phyloP scores from a whole-genome alignment of 2,888 invertebrate species.

The Parnassius mnemosyne region DNA sequence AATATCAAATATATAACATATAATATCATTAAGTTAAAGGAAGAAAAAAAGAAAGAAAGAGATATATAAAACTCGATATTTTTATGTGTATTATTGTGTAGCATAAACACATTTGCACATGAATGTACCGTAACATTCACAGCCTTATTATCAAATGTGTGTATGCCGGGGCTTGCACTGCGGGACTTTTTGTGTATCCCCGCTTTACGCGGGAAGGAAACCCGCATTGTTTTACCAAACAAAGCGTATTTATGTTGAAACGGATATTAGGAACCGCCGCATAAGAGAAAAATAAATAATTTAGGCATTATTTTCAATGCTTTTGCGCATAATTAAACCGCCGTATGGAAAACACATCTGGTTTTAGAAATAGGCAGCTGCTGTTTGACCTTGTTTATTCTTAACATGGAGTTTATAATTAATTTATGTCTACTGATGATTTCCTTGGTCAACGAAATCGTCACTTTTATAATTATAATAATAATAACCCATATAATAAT shows the following conservation, averaged over 20 bases:
- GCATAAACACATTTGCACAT: constrained; percentile 4
- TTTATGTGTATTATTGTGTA: no score
- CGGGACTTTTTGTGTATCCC: constrained; percentile 16
- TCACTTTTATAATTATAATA: no score
- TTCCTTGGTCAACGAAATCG: no score
- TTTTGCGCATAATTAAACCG: not conserved
- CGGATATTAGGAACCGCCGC: constrained; percentile 15
- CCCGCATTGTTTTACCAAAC: constrained; percentile 21
- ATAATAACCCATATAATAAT: no score
- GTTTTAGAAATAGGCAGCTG: constrained; percentile 1
- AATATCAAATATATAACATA: no score
- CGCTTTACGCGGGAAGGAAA: constrained; percentile 7
- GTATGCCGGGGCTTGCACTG: constrained; percentile 13
- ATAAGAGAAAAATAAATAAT: constrained; percentile 5
- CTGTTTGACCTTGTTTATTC: not conserved
- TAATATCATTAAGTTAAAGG: no score
- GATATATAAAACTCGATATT: no score
- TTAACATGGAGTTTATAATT: no score
- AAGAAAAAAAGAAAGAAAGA: no score
- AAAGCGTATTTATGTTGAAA: constrained; percentile 14
- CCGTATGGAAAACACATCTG: not conserved
- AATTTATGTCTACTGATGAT: no score
- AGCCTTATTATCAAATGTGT: constrained; percentile 17
- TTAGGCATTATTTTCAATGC: not conserved
- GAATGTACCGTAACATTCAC: constrained; percentile 14